phyloP scores from a whole-genome alignment of 2,797 vertebrate genomes.

The Leucoraja ocellata region DNA sequence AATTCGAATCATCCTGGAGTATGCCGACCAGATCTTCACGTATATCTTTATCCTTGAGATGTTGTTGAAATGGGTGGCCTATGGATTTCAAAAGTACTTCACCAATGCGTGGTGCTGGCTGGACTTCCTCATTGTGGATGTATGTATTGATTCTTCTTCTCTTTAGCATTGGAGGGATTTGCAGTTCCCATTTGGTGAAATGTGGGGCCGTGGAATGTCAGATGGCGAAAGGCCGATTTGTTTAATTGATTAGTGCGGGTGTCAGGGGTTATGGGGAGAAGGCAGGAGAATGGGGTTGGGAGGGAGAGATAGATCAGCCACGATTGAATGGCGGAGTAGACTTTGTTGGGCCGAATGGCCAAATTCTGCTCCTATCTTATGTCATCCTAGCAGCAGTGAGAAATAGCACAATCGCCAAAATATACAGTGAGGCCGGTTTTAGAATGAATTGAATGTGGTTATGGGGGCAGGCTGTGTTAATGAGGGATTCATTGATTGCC shows the following conservation, averaged over 20 bases:
- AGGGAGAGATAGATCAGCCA: no score
- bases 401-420: neutral
- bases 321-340: no score
- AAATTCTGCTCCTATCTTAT: no score
- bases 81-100: constrained; percentile 97
- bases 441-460: neutral
- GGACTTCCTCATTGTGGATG: constrained; percentile 98
- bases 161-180: neutral
- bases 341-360: no score
- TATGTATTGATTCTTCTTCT: constrained; percentile 64
- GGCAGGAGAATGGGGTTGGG: no score
- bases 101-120: constrained; percentile 98
- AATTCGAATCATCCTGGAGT: constrained; percentile 80
- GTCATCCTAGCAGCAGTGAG: neutral
- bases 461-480: neutral
- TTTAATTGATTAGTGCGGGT: no score
- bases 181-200: no score
- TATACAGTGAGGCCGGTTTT: neutral
- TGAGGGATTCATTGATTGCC: no score
- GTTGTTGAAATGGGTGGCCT: constrained; percentile 96
- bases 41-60: constrained; percentile 99
- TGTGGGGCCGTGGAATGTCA: neutral
- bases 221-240: neutral
- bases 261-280: no score
- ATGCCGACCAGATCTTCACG: constrained; percentile 93